Percentiles rank a stretch among this genome's conserved stretches.
Evolutionary conservation across 2,113 vertebrate species (phyloP).

Genomic region (Puffinus mauretanicus): DNA sequence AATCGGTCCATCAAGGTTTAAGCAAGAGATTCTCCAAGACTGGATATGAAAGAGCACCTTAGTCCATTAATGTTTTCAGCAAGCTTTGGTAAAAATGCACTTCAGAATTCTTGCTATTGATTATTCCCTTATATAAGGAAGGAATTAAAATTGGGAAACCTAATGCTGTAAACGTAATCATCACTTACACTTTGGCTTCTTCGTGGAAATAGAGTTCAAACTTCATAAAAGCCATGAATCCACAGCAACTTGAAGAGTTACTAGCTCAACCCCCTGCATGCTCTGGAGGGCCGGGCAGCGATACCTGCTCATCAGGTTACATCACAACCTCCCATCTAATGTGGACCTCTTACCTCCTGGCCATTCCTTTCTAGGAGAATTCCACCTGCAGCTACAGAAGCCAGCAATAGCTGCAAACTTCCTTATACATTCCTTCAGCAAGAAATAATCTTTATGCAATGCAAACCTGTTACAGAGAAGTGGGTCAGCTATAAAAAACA

Average conservation of each 20-base stretch:
- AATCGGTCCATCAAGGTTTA: neutral
- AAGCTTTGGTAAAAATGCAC: neutral
- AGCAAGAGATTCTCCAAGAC: neutral
- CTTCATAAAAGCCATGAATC: neutral
- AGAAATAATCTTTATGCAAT: neutral
- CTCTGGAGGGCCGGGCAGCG: neutral
- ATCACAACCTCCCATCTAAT: fast-evolving
- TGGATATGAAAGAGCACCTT: neutral
- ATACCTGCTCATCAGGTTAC: neutral
- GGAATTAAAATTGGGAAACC: neutral
- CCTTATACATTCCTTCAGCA: neutral
- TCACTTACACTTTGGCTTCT: neutral
- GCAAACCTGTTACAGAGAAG: neutral
- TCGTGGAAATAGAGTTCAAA: neutral
- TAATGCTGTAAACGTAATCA: fast-evolving
- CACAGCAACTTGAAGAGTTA: neutral
- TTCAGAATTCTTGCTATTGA: neutral
- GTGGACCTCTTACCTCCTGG: fast-evolving
- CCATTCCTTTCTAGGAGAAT: neutral
- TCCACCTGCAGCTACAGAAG: neutral
- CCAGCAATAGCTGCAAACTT: neutral
- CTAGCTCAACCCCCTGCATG: fast-evolving
- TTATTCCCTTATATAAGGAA: fast-evolving
- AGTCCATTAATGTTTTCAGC: fast-evolving
- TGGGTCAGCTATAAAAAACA: neutral